Evolutionary conservation across 2,888 invertebrate species (phyloP), one percentile per base, ranked within the genome.

Genomic region (Tupiocoris notatus): DNA sequence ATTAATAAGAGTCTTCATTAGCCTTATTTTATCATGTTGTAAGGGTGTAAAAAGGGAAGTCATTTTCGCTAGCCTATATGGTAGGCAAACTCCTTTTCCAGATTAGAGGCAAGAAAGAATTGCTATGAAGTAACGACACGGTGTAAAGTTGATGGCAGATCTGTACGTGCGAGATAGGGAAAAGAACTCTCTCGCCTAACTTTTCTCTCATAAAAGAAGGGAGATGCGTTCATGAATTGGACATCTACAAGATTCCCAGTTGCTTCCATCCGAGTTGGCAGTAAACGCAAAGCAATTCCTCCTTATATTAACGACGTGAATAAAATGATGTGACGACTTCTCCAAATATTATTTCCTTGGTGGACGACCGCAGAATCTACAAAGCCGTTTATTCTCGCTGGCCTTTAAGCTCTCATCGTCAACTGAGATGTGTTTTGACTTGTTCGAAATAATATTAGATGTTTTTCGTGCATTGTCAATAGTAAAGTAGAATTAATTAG

Each of bases 1-100:
- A 66, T 66, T 66, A 66, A 66, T 66, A 66, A 66, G 54, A 66
- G 56, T 54, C 66, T 66, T 66, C 66, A 66, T 66, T 66, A 66
- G 66, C 16, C 56, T 66, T 54, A 17, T 56, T 66, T 66, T 66
- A 66, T 66, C 66, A 21, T 56, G 66, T 66, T 66, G 66, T 18
- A 21, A 16, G 24, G 56, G 39, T 39, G 66, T 56, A 66, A 66
- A 66, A 66, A 54, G 39, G 3, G n/a, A 17, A 9, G 66, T 54
- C 54, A 66, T 56, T 9, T 17, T 21, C 39, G 12, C 39, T 12
- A 12, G 39, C 39, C 39, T 39, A 39, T 39, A 39, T 39, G 39
- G 39, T 12, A 3, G 39, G 7, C 20, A 6, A 54, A 21, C 66
- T 66, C 18, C 66, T 66, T 66, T 54, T 20, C 66, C 18, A 54